A percentile compares a stretch with the other conserved stretches of the same genome.
Evolutionary conservation across 2,888 invertebrate genomes (phyloP).

Genomic region (Macropis europaea): DNA sequence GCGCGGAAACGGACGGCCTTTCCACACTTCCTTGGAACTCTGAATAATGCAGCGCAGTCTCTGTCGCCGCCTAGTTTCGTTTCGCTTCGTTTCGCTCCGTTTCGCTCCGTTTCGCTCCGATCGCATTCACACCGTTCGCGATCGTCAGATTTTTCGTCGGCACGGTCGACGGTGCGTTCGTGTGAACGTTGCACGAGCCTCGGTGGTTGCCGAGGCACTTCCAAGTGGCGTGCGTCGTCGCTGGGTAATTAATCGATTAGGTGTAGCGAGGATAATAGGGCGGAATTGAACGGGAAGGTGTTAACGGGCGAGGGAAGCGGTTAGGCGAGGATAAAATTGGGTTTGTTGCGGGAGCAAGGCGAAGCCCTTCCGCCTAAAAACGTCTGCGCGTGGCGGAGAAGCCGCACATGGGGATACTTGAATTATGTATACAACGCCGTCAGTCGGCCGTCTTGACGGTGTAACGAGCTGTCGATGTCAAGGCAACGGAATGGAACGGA

Average conservation of each 20-base stretch:
- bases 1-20: not conserved
- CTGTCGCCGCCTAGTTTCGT: too few species aligned
- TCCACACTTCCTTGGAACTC: too few species aligned
- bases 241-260: too few species aligned
- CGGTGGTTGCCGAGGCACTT: too few species aligned
- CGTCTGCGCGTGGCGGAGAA: conserved; percentile 45
- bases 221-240: too few species aligned
- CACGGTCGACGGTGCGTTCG: too few species aligned
- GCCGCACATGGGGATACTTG: conserved; percentile 48
- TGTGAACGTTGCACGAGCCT: too few species aligned
- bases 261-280: not conserved
- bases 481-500: conserved; percentile 35
- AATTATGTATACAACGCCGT: conserved; percentile 53
- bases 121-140: too few species aligned
- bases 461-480: conserved; percentile 57
- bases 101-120: too few species aligned
- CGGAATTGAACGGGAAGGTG: not conserved
- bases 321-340: conserved; percentile 33
- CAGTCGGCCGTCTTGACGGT: conserved; percentile 36
- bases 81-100: too few species aligned
- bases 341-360: conserved; percentile 11
- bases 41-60: too few species aligned
- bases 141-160: too few species aligned
- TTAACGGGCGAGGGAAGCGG: conserved; percentile 5
- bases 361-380: conserved; percentile 42